These are phyloP conservation scores for Panulirus ornatus DNA, from an alignment of 1,140 invertebrate genomes.

Conservation along the genomic window DNA sequence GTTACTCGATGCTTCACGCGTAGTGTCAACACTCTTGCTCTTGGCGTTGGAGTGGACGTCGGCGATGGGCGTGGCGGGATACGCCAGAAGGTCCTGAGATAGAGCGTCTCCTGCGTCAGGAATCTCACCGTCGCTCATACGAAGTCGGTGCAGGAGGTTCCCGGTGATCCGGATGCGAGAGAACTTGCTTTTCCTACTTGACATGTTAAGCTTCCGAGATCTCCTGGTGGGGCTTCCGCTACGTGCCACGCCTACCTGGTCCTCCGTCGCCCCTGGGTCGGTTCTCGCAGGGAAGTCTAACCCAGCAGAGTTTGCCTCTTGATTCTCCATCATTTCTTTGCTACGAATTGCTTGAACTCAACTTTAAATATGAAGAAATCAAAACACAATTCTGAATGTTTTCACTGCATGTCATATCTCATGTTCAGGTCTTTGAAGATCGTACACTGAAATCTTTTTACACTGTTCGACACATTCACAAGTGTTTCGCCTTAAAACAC, in stretches of 20 bases:
- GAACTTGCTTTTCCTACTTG: conserved; percentile 2
- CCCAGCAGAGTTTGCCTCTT: background rate
- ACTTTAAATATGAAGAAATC: no score
- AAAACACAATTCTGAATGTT: no score
- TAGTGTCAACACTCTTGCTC: background rate
- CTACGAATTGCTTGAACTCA: no score
- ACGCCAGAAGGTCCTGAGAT: background rate
- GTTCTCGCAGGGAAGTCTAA: no score
- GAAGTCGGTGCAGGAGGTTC: conserved; percentile 46
- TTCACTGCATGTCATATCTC: no score
- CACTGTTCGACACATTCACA: no score
- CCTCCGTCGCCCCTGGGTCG: conserved; percentile 1
- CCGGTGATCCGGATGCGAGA: conserved; percentile 39
- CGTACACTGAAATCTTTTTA: no score
- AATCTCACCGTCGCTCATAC: background rate
- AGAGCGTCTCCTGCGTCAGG: background rate
- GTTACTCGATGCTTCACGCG: background rate
- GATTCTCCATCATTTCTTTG: background rate
- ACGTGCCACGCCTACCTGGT: background rate
- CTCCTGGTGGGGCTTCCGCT: background rate
- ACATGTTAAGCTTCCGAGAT: background rate
- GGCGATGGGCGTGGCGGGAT: conserved; percentile 9
- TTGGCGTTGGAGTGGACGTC: background rate
- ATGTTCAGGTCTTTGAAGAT: no score
- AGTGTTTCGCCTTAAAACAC: no score